Evolutionary conservation across 2,797 vertebrate species (phyloP), one percentile per base, ranked within the genome.

Genomic region (Acanthiza pusilla): DNA sequence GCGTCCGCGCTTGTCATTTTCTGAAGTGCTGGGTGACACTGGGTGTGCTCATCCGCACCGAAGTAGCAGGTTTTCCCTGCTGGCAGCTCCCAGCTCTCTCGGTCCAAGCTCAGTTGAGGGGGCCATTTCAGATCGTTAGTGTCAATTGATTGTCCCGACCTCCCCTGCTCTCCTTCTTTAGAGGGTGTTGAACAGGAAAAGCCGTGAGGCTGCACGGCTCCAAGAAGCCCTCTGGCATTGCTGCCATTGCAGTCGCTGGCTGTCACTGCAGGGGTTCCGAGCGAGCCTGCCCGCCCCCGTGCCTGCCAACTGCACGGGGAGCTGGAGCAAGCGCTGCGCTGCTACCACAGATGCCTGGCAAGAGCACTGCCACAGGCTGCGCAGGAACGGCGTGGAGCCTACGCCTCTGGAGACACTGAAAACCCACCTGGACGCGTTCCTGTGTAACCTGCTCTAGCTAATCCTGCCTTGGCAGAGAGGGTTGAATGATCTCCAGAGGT

Each of bases 271-370:
- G 63, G 38, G 38, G 54, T 34, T 61, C 45, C 4, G 54, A 13
- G 54, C 27, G 27, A 67, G n/a, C 55, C 38, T 16, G 54, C 13
- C 47, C 26, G 21, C 18, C 27, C 36, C 54, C 16, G 38, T 13
- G 54, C 30, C 7, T 34, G 68, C 60, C 38, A 0, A 18, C 45
- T 6, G 53, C 5, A 0, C n/a, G 22, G n/a, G 47, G 11, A n/a
- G 72, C 63, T 13, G 23, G 0, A 27, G 55, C 47, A 0, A 22
- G 63, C 23, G 42, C 42, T 17, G 67, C 55, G 18, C 71, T 30
- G 73, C 73, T 18, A 0, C 55, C 65, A 1, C n/a, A 1, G 20
- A 25, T 45, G 55, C 40, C 5, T 2, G 83, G 55, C n/a, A 2
- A 3, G 63, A 54, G 48, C 55, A 1, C 55, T 18, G 34, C 4